phyloP scores from a whole-genome alignment of 2,797 vertebrate genomes.

The Lacerta viridis region DNA sequence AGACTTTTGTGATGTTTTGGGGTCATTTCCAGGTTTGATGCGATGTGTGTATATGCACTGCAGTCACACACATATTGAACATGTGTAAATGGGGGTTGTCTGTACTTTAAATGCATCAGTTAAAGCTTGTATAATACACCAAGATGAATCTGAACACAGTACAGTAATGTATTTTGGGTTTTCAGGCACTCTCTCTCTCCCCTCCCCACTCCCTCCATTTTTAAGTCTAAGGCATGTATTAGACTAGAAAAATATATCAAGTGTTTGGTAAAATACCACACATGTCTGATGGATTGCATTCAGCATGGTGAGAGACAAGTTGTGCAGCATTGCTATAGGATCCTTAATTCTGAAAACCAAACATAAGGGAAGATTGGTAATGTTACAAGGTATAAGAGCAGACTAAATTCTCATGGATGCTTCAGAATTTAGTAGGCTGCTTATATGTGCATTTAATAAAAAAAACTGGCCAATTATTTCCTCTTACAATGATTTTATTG shows the following conservation, averaged over 20 bases:
- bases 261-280: neutral
- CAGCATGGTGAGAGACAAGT: neutral
- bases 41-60: no score
- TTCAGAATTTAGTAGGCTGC: neutral
- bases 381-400: neutral
- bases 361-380: neutral
- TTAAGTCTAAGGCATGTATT: neutral
- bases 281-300: neutral
- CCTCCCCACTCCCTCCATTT: neutral
- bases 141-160: neutral
- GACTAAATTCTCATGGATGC: neutral
- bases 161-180: neutral
- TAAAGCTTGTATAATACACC: neutral
- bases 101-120: neutral
- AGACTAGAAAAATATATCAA: neutral
- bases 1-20: neutral
- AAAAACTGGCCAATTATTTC: neutral
- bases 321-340: neutral
- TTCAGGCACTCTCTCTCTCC: neutral
- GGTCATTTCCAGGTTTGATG: no score
- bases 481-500: neutral
- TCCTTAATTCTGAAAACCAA: neutral
- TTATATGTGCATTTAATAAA: neutral
- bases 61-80: neutral
- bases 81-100: no score